Base-by-base conservation (phyloP, 2,888 invertebrate genomes). In the Rhagium mordax region DNA sequence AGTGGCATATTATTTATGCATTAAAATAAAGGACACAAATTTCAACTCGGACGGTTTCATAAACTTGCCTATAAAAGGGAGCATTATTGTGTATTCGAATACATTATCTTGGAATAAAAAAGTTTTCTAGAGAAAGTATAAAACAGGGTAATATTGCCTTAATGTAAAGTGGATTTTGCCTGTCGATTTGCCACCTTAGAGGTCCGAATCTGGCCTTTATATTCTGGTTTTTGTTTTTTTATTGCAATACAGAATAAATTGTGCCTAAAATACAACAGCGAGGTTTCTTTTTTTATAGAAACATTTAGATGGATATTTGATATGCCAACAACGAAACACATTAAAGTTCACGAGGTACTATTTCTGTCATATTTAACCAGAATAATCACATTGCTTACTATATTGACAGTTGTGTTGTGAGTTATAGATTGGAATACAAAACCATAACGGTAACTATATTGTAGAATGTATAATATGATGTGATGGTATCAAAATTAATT, bases 1-100 rank as follows among this genome's bases (percentile, higher is more conserved):
- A 70, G 72, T 55, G 70, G 67, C 64, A 75, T 76, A 75, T n/a
- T n/a, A n/a, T 78, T 77, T 76, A 70, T 75, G 75, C 73, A 55
- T 67, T 67, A 67, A 51, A 67, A 67, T 57, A 47, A 51, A 65
- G 59, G 59, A 59, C 33, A 24, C 18, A 29, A 29, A 59, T 29
- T 59, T 16, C 3, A 33, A 29, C 59, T 33, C 0, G 59, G 33
- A 33, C 59, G 33, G 16, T 59, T 59, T 27, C 18, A 59, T 59
- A 33, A 59, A 59, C 16, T 59, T 29, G 13, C 6, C 2, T 15
- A 15, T 59, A 33, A 59, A 59, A 33, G 18, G 55, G 55, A n/a
- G 16, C 15, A 29, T 59, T 27, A 29, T 59, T 29, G 18, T 33
- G 59, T 33, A 24, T 59, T 59, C 18, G 18, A 33, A 18, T 59